Evolutionary conservation across 2,888 invertebrate species (phyloP), one percentile per base, ranked within the genome.

Genomic region (Dryococelus australis): DNA sequence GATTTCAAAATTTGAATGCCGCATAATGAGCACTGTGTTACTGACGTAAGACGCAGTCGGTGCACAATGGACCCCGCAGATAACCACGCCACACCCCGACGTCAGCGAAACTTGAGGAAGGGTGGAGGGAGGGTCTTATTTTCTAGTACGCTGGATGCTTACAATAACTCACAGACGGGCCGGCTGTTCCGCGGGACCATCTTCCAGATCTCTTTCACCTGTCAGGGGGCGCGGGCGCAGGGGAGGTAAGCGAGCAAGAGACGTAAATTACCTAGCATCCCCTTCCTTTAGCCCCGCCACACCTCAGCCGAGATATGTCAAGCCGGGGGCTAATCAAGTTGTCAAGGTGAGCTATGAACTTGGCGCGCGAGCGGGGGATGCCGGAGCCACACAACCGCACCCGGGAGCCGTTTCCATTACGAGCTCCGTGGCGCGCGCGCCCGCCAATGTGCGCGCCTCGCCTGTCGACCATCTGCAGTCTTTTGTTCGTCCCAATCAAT

Each of bases 81-180:
- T 35, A 35, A 35, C 35, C 35, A 4, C 4, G 35, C 35, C 35
- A 4, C 35, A 35, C 35, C 35, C 35, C 4, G 35, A 35, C 35
- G 4, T 35, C 35, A 35, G n/a, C n/a, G n/a, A n/a, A n/a, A n/a
- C n/a, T n/a, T n/a, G n/a, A n/a, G n/a, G n/a, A n/a, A n/a, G n/a
- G n/a, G n/a, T n/a, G n/a, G 43, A 26, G 51, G 65, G n/a, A 16
- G n/a, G 20, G n/a, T 0, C 65, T 87, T 87, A 87, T 86, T 86
- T 86, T 86, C 87, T 83, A 85, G 27, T 65, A 88, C 87, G 78
- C 80, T 85, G 85, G 51, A 83, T 86, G 43, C 86, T 83, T 81
- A 53, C 86, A 88, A 87, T 88, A 84, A 87, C 84, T 88, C 88
- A 88, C 86, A 65, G 84, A 0, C 65, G 20, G n/a, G 65, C 65